Evolutionary conservation across 2,888 invertebrate genomes (phyloP).

Genomic region (Iselma pallidipennis): DNA sequence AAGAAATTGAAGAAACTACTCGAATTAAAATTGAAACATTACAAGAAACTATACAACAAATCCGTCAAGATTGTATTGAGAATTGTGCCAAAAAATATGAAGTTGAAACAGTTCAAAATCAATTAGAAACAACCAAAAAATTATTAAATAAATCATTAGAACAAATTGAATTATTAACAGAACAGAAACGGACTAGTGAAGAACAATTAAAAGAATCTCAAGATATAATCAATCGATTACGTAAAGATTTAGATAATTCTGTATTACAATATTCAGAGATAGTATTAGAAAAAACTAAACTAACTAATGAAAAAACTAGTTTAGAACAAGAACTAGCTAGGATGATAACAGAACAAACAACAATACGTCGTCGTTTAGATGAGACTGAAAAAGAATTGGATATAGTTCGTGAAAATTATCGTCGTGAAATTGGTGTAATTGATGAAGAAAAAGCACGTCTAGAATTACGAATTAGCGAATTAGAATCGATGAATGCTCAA

Average conservation of each 20-base stretch:
- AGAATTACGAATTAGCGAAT: conserved; percentile 52
- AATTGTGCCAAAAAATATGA: conserved; percentile 63
- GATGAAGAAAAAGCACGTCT: conserved; percentile 57
- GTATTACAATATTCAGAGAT: conserved; percentile 75
- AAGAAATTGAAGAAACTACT: conserved; percentile 35
- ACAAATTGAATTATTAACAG: conserved; percentile 56
- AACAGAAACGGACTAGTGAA: conserved; percentile 54
- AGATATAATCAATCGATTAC: conserved; percentile 61
- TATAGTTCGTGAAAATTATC: conserved; percentile 41
- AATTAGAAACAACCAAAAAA: conserved; percentile 44
- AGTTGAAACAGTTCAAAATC: conserved; percentile 58
- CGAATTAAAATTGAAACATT: conserved; percentile 39
- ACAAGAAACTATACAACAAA: conserved; percentile 44
- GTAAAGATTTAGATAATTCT: conserved; percentile 70
- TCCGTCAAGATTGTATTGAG: conserved; percentile 59
- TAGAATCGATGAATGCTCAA: conserved; percentile 53
- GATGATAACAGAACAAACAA: not conserved
- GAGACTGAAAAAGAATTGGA: conserved; percentile 46
- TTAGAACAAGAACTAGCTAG: conserved; percentile 64
- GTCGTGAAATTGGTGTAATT: conserved; percentile 36
- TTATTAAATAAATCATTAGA: conserved; percentile 50
- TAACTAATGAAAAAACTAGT: conserved; percentile 70
- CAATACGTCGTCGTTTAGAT: conserved; percentile 16
- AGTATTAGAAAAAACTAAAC: conserved; percentile 72
- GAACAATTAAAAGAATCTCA: conserved; percentile 53